Percentiles rank a stretch among this genome's conserved stretches.
Conservation (phyloP, 1,140 invertebrate genomes). For the Idris sp. region DNA sequence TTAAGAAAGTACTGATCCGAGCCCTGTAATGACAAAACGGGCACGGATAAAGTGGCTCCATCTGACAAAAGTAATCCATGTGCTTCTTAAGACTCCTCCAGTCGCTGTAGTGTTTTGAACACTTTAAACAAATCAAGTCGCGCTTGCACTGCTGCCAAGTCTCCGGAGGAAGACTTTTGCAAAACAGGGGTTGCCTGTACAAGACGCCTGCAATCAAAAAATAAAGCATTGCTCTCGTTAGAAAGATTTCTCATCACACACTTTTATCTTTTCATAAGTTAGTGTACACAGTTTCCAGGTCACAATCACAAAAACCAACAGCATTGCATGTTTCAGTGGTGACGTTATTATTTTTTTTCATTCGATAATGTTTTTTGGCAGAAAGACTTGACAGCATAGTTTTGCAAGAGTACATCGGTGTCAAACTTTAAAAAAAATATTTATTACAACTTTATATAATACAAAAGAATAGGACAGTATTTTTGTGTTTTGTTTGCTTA, state of each 20-base stretch:
- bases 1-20: conserved; percentile 67
- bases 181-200: conserved; percentile 63
- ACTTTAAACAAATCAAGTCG: conserved; percentile 68
- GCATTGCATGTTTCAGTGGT: conserved; percentile 42
- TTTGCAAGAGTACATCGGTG: too few species aligned
- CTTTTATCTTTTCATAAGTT: conserved; percentile 32
- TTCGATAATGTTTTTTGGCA: too few species aligned
- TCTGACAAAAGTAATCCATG: conserved; percentile 78
- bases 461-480: conserved; percentile 6
- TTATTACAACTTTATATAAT: conserved; percentile 34
- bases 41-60: conserved; percentile 76
- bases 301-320: conserved; percentile 54
- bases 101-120: conserved; percentile 68
- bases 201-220: conserved; percentile 55
- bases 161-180: conserved; percentile 65
- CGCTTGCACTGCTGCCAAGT: conserved; percentile 67
- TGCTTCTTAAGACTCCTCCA: conserved; percentile 74
- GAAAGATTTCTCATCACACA: conserved; percentile 5
- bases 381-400: too few species aligned
- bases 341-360: conserved; percentile 11
- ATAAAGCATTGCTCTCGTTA: conserved; percentile 27
- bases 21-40: conserved; percentile 72
- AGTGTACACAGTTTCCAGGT: conserved; percentile 56
- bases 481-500: too few species aligned
- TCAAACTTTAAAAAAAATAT: too few species aligned